These are phyloP conservation scores for Macrosiphum euphorbiae DNA, from an alignment of 2,888 invertebrate genomes.

Conservation along the genomic window DNA sequence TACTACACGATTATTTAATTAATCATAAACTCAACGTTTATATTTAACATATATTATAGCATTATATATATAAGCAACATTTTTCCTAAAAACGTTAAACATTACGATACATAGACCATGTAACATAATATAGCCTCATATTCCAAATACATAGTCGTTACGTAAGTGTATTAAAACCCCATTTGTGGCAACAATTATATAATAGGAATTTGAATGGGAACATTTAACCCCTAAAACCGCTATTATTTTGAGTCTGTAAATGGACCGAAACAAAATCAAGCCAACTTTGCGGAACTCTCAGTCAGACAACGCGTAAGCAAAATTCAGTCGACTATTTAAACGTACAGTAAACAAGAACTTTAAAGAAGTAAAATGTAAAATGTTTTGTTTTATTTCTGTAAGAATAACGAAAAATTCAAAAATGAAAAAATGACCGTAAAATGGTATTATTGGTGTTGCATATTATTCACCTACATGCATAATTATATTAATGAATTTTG, in stretches of 20 bases:
- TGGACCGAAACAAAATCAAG: slow-evolving; percentile 38
- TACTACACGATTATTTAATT: slow-evolving; percentile 39
- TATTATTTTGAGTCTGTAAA: slow-evolving; percentile 31
- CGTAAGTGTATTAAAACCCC: slow-evolving; percentile 33
- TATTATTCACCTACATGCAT: background rate
- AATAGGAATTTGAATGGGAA: slow-evolving; percentile 33
- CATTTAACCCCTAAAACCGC: slow-evolving; percentile 34
- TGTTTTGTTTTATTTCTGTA: background rate
- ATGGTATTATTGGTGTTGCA: background rate
- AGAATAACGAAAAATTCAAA: background rate
- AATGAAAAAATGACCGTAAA: background rate
- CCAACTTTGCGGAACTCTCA: slow-evolving; percentile 33
- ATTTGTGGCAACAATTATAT: slow-evolving; percentile 28
- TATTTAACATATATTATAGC: background rate
- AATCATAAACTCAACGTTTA: slow-evolving; percentile 29
- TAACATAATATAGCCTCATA: background rate
- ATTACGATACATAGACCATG: background rate
- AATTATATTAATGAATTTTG: background rate
- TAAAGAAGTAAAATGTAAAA: background rate
- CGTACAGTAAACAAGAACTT: background rate
- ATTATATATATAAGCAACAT: background rate
- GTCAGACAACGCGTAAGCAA: background rate
- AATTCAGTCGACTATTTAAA: slow-evolving; percentile 26
- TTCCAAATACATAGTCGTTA: slow-evolving; percentile 14
- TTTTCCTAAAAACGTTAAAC: slow-evolving; percentile 8